Evolutionary conservation across 2,113 vertebrate species (phyloP), one percentile per base, ranked within the genome.

Genomic region (Neolamprologus variostigma): DNA sequence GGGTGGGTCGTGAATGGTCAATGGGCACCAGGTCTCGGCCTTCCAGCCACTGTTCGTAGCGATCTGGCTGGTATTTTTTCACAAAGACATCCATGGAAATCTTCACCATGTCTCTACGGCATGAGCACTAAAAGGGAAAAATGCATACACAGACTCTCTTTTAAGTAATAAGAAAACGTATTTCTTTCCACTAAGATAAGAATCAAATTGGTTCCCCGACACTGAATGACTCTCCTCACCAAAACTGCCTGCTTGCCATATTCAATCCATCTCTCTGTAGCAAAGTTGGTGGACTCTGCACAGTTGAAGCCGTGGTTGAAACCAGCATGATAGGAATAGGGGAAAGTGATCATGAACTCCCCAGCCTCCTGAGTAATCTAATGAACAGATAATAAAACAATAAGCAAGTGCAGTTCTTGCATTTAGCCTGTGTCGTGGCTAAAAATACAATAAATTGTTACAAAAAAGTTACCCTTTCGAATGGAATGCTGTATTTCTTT

Each of bases 241-340:
- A 99, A 94, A 80, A 98, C 96, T 0, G 99, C 98, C 81, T 99
- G 98, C 93, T 99, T 99, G 93, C 99, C 99, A 0, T 99, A 99
- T 76, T 99, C 98, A 0, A 99, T 99, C 99, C 99, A 99, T 50
- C 99, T 95, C 68, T 98, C 97, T 2, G 98, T 98, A 31, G 99
- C 99, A 86, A 99, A 99, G 94, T 99, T 99, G 83, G 99, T 99
- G 37, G 99, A 99, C 90, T 99, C 98, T 0, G 98, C 99, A 93
- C 99, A 99, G 95, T 99, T 99, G 95, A 99, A 99, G 7, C 99
- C 98, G 1, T 99, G 99, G 94, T 99, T 99, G 92, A 99, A 99
- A 12, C 99, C 99, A 45, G 99, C 98, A 21, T 99, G 98, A 91
- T 99, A 99, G 73, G 97, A 97, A 4, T 98, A 99, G 9, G 98